Evolutionary conservation across 1,140 invertebrate species (phyloP).

Genomic region (Geopemphigus sp.): DNA sequence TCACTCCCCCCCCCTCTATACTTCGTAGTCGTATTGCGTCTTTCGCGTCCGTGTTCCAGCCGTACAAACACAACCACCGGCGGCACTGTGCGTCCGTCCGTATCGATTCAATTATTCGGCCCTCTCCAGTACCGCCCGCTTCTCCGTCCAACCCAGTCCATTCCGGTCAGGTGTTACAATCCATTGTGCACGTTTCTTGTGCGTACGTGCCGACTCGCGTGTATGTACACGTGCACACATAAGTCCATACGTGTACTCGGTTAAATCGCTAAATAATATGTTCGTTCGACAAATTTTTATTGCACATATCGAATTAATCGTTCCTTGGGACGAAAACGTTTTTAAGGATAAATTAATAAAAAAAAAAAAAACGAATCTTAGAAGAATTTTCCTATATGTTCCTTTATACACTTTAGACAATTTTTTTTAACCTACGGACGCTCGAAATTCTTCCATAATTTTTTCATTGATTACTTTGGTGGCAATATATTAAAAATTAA

Average conservation of each 20-base stretch:
- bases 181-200: background rate
- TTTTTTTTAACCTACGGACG: too few species aligned
- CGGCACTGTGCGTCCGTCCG: background rate
- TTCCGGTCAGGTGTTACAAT: slow-evolving; percentile 40
- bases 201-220: background rate
- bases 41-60: background rate
- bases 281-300: too few species aligned
- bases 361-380: too few species aligned
- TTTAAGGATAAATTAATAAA: too few species aligned
- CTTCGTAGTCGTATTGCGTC: background rate
- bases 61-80: background rate
- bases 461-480: too few species aligned
- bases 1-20: background rate
- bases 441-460: too few species aligned
- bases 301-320: too few species aligned
- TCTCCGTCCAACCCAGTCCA: background rate
- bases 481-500: too few species aligned
- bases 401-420: too few species aligned
- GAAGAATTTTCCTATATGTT: too few species aligned
- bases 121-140: background rate
- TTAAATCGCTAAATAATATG: too few species aligned
- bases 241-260: background rate
- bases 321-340: too few species aligned
- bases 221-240: background rate
- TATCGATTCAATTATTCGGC: slow-evolving; percentile 46